Base-by-base conservation (phyloP, 2,113 vertebrate genomes). In the Caranx ignobilis region DNA sequence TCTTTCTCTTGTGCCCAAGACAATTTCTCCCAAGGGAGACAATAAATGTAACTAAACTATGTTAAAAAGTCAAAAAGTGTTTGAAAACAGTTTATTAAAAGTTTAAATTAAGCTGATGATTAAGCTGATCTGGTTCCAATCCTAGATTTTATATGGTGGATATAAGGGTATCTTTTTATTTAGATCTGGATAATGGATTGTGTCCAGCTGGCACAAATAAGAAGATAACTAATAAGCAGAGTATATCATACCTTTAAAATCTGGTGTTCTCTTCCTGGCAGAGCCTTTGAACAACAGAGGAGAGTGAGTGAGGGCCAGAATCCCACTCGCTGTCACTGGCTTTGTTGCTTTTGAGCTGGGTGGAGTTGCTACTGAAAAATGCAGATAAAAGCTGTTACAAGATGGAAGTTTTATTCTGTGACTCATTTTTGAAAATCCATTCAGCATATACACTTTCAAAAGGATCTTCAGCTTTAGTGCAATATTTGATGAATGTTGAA, bases 281-380 rank as follows among this genome's bases (percentile, higher is more conserved):
- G 93, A 89, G 0, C 91, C 89, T 0, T 90, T 94, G 81, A 97
- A 97, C 59, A 99, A 92, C 87, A 99, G 74, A 0, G 98, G 98
- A 6, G 98, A 99, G 74, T 93, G 95, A 26, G 98, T 99, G 77
- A 99, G 96, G 0, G 97, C 95, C n/a, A 95, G 82, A 34, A 99
- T 96, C 67, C 97, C 95, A 41, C 95, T 97, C 1, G 96, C 93
- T 0, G 96, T 97, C 4, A 99, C 95, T 0, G 82, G 31, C 12
- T 88, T 94, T 80, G 93, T 94, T 52, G 84, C 0, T 2, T 93
- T 88, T 5, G 90, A 88, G 77, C 90, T 69, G 0, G 95, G 93
- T 4, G 97, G 94, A 7, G 96, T 96, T 2, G 87, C 92, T 7
- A 77, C 96, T 97, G 79, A 34, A 18, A 85, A 66, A 81, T 6